Base-by-base conservation (phyloP, 2,888 invertebrate genomes). In the Caenorhabditis sp. region DNA sequence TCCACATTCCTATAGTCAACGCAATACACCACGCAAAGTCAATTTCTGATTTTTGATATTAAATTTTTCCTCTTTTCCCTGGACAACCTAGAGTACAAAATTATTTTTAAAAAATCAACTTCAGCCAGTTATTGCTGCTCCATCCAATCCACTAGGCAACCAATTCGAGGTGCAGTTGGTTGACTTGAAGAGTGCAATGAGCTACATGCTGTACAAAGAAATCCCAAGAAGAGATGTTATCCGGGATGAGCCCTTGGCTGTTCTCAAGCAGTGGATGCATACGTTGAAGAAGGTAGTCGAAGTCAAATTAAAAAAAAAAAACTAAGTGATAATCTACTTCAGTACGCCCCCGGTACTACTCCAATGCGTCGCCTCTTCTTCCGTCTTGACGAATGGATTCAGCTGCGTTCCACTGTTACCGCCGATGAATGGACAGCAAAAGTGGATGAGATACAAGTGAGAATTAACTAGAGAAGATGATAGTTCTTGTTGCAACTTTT, bases 161-260 rank as follows among this genome's bases (percentile, higher is more conserved):
- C 90, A 91, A 53, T 90, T 62, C 58, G 83, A 90, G 68, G 87
- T 97, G 0, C 96, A 95, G 92, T 95, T 96, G 92, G 94, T 95
- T 84, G 98, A 98, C 93, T 92, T 98, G 77, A 96, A 97, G 92
- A 95, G 95, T 89, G 95, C 96, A 0, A 92, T 98, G n/a, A 94
- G 95, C 86, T 95, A 95, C 90, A 95, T 95, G 58, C 93, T 98
- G 26, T 85, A 85, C 70, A 87, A 86, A 87, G 98, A 98, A 93
- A 94, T 98, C 28, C 94, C 95, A 2, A 94, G 95, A 81, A 93
- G 94, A 50, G 94, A 94, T 90, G 92, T 92, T 20, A 95, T 98
- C 58, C 93, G 93, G 22, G 95, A 95, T 1, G 95, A 95, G 82
- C 94, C 95, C 76, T 92, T 97, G 67, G 92, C 93, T 70, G 96